A percentile compares a stretch with the other conserved stretches of the same genome.
Conservation (phyloP, 2,888 invertebrate genomes). For the Cordilura impudica region DNA sequence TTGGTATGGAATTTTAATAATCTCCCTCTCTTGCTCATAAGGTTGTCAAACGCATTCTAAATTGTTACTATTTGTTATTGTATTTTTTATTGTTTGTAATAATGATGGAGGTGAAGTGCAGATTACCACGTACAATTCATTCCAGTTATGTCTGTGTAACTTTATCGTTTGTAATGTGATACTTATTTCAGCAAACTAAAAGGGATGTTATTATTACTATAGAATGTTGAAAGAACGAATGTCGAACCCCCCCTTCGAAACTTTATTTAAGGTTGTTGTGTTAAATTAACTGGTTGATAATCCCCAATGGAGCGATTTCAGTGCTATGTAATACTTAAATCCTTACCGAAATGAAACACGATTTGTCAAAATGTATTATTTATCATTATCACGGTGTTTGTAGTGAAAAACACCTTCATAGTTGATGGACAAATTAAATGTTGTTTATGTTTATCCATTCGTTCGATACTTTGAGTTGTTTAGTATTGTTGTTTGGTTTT, state of each 20-base stretch:
- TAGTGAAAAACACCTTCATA: slow-evolving; percentile 32
- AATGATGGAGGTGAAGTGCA: background rate
- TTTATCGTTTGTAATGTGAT: slow-evolving; percentile 46
- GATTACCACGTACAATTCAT: slow-evolving; percentile 6
- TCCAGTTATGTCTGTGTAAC: background rate
- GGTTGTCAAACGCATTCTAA: slow-evolving; percentile 42
- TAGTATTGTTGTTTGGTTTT: slow-evolving; percentile 22
- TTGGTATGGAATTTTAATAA: slow-evolving; percentile 74
- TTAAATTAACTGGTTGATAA: slow-evolving; percentile 42
- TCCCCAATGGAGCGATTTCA: slow-evolving; percentile 47
- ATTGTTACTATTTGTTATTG: slow-evolving; percentile 11
- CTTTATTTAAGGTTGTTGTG: slow-evolving; percentile 19
- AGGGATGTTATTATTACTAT: slow-evolving; percentile 20
- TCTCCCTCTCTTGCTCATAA: slow-evolving; percentile 9
- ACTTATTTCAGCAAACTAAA: slow-evolving; percentile 4
- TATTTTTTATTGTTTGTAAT: background rate
- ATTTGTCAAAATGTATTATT: slow-evolving; percentile 57
- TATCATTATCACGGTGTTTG: slow-evolving; percentile 47
- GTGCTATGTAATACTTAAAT: slow-evolving; percentile 6
- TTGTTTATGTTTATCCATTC: slow-evolving; percentile 2
- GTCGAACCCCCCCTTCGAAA: background rate
- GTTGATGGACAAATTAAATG: slow-evolving; percentile 2
- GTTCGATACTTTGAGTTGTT: slow-evolving; percentile 6
- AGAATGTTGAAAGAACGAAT: background rate
- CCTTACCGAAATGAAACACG: slow-evolving; percentile 29